Conservation (phyloP, 1,140 invertebrate genomes). For the Psilanteris sp. region DNA sequence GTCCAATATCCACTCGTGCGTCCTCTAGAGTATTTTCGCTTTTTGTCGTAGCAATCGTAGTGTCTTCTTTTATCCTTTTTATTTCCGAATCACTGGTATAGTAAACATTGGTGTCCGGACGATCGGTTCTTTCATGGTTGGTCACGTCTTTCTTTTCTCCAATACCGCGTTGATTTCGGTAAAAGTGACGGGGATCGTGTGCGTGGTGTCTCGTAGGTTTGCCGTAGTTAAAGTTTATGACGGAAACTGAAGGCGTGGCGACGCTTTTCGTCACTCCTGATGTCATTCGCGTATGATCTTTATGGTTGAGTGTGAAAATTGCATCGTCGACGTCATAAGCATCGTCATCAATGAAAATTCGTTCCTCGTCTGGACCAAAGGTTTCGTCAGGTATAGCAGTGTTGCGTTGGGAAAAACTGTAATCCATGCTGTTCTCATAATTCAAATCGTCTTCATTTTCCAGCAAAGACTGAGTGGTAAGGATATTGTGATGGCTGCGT, state of each 20-base stretch:
- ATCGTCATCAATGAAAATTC: slow-evolving; percentile 76
- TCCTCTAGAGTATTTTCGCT: slow-evolving; percentile 40
- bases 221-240: slow-evolving; percentile 28
- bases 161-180: slow-evolving; percentile 49
- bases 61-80: slow-evolving; percentile 28
- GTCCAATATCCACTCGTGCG: slow-evolving; percentile 38
- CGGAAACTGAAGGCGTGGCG: slow-evolving; percentile 26
- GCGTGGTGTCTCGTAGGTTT: slow-evolving; percentile 30
- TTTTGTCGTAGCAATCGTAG: slow-evolving; percentile 30
- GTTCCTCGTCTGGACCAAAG: slow-evolving; percentile 75
- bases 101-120: slow-evolving; percentile 39
- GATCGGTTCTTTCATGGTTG: slow-evolving; percentile 40
- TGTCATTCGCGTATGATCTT: slow-evolving; percentile 10
- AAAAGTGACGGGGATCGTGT: slow-evolving; percentile 50
- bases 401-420: slow-evolving; percentile 68
- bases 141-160: slow-evolving; percentile 22
- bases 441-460: slow-evolving; percentile 50
- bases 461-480: slow-evolving; percentile 49
- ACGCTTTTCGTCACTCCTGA: slow-evolving; percentile 17
- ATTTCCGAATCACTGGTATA: slow-evolving; percentile 29
- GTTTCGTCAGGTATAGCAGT: slow-evolving; percentile 74
- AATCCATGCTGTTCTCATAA: slow-evolving; percentile 68
- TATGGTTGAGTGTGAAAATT: slow-evolving; percentile 36
- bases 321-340: slow-evolving; percentile 45
- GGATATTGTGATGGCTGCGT: slow-evolving; percentile 19